Conservation (phyloP, 2,888 invertebrate genomes). For the Gortyna flavago region DNA sequence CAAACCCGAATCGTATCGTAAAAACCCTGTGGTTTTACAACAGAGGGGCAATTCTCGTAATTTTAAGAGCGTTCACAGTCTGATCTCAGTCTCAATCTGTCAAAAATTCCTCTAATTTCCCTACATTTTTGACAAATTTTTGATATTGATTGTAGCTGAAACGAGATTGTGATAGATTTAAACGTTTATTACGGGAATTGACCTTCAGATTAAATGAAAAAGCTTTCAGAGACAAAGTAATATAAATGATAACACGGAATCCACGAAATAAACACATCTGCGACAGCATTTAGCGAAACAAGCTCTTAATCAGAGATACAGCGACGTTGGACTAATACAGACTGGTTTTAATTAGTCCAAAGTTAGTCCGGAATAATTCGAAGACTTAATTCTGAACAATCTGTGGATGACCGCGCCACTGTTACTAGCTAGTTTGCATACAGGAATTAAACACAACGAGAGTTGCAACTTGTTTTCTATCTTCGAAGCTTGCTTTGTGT, state of each 20-base stretch:
- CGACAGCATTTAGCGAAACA: not conserved
- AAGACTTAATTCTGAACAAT: constrained; percentile 16
- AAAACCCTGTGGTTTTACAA: not conserved
- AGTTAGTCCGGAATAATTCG: constrained; percentile 3
- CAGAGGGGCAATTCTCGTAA: too few relatives aligned
- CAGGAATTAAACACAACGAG: constrained; percentile 11
- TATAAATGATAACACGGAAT: not conserved
- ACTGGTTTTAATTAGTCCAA: constrained; percentile 14
- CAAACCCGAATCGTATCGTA: too few relatives aligned
- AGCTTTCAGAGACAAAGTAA: not conserved
- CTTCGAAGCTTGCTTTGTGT: constrained; percentile 8
- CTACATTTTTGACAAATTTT: too few relatives aligned
- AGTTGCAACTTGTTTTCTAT: constrained; percentile 2
- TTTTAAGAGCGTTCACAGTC: not conserved
- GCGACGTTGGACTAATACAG: not conserved
- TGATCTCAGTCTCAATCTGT: too few relatives aligned
- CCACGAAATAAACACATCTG: not conserved
- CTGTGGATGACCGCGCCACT: constrained; percentile 23
- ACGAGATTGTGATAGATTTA: too few relatives aligned
- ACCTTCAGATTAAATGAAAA: not conserved
- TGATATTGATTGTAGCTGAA: too few relatives aligned
- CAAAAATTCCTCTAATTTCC: too few relatives aligned
- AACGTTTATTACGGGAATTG: too few relatives aligned
- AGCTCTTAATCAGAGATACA: not conserved
- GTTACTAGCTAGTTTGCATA: constrained; percentile 9